Percentiles rank a stretch among this genome's conserved stretches.
Evolutionary conservation across 30 jellyfish, hydroid and myxozoan genomes (phyloP).

Genomic region (Rhopilema esculentum): DNA sequence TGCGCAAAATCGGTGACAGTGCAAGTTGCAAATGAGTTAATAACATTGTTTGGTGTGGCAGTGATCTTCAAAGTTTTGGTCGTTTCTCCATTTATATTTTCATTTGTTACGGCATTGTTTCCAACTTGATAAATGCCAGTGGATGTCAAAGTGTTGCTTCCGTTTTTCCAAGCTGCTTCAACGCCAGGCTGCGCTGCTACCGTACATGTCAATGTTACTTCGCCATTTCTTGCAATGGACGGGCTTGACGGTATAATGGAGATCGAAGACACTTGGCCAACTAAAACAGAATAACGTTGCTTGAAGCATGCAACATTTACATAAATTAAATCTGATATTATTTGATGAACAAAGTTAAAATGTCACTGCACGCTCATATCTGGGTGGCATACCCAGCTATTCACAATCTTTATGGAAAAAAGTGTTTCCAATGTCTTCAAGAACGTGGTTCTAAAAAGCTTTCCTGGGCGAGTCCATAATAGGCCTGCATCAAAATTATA

Average conservation of each 20-base stretch:
- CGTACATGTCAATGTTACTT: conserved; percentile 30
- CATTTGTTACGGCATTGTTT: background rate
- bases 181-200: conserved; percentile 58
- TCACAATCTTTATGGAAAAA: no score
- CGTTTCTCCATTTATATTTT: conserved; percentile 8
- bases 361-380: no score
- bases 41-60: conserved; percentile 19
- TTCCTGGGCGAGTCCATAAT: no score
- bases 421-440: no score
- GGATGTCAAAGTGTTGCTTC: conserved; percentile 4
- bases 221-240: conserved; percentile 28
- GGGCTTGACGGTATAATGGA: conserved; percentile 12
- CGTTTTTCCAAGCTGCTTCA: conserved; percentile 14
- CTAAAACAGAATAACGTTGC: conserved; percentile 2
- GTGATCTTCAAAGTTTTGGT: conserved; percentile 32
- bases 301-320: background rate
- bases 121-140: conserved; percentile 44
- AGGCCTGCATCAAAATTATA: no score
- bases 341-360: no score
- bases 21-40: conserved; percentile 7
- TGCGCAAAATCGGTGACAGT: background rate
- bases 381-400: no score
- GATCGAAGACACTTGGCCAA: conserved; percentile 10
- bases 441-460: no score
- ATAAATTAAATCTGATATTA: background rate